Evolutionary conservation across 2,888 invertebrate genomes (phyloP).

Genomic region (Leucozona laternaria): DNA sequence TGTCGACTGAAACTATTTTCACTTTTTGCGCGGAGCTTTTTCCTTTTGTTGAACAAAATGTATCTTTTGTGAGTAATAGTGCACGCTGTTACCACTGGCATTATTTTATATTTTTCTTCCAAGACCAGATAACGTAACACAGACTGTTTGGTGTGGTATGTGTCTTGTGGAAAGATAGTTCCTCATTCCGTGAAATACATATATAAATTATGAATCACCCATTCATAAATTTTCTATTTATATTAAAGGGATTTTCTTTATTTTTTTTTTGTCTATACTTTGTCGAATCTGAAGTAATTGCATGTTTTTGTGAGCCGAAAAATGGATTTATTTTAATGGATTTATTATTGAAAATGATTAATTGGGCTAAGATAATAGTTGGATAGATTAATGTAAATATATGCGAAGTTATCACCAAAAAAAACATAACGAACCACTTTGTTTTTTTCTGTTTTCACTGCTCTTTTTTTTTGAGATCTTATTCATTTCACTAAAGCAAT

Average conservation of each 20-base stretch:
- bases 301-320: constrained; percentile 1
- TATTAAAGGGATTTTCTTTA: background rate
- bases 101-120: constrained; percentile 36
- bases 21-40: constrained; percentile 67
- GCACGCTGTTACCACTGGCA: constrained; percentile 45
- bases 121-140: constrained; percentile 62
- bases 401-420: background rate
- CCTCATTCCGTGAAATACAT: constrained; percentile 68
- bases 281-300: constrained; percentile 11
- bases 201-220: constrained; percentile 63
- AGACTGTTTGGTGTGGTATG: constrained; percentile 22
- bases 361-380: constrained; percentile 24
- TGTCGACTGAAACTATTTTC: constrained; percentile 74
- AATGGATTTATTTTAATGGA: constrained; percentile 40
- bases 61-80: constrained; percentile 71
- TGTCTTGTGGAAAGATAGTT: constrained; percentile 56
- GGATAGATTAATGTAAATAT: background rate
- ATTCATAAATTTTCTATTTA: constrained; percentile 64
- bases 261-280: background rate
- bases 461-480: constrained; percentile 6
- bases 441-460: constrained; percentile 20
- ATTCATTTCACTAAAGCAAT: background rate
- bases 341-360: constrained; percentile 24
- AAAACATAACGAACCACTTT: background rate
- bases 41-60: constrained; percentile 65